Evolutionary conservation across 2,888 invertebrate genomes (phyloP).

Genomic region (Rotaria socialis): DNA sequence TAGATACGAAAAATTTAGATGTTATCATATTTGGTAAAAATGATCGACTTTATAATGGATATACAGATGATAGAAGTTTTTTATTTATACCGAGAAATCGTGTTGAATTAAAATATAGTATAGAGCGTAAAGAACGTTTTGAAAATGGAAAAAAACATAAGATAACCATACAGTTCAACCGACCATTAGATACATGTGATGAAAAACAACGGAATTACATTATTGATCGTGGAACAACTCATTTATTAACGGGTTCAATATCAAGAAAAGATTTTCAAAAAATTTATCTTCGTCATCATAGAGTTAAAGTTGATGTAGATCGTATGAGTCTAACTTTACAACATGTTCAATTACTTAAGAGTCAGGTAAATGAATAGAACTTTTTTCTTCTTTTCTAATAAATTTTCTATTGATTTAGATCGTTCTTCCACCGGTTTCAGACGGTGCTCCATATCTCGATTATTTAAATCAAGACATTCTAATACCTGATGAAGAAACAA

Average conservation of each 20-base stretch:
- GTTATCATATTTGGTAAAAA: not conserved
- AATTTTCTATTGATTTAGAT: not conserved
- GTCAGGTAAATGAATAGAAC: not conserved
- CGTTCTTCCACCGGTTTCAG: not conserved
- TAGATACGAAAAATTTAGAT: not conserved
- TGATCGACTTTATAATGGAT: not conserved
- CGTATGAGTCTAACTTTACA: conserved; percentile 1
- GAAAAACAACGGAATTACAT: conserved; percentile 29
- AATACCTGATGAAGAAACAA: conserved; percentile 80
- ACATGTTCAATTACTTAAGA: conserved; percentile 29
- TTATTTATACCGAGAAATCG: not conserved
- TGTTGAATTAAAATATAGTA: not conserved
- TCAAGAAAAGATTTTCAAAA: not conserved
- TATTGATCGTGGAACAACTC: conserved; percentile 38
- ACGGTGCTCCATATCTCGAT: conserved; percentile 34
- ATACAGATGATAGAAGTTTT: not conserved
- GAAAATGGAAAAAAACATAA: not conserved
- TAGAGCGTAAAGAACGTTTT: too few species aligned
- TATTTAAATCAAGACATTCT: conserved; percentile 51
- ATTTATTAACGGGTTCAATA: conserved; percentile 12
- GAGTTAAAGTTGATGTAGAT: not conserved
- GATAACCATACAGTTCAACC: conserved; percentile 10
- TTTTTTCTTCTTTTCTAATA: too few species aligned
- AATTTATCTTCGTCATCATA: too few species aligned
- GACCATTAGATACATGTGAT: conserved; percentile 45